Percentiles rank a stretch among this genome's conserved stretches.
Evolutionary conservation across 1,140 invertebrate genomes (phyloP).

Genomic region (Agrypnia vestita): DNA sequence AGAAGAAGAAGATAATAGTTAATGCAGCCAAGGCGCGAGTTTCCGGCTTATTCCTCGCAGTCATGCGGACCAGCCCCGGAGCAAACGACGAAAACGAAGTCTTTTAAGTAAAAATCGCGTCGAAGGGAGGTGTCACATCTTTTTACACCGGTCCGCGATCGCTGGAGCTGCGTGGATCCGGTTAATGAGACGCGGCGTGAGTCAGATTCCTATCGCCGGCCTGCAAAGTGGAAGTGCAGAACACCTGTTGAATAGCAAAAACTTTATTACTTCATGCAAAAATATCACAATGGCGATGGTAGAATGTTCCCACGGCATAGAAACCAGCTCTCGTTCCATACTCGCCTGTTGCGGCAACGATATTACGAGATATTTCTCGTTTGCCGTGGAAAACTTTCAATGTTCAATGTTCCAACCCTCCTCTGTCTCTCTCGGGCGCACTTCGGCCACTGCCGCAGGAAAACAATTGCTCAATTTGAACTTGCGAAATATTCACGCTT

Average conservation of each 20-base stretch:
- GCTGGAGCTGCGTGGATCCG: neutral
- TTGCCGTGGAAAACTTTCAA: constrained; percentile 26
- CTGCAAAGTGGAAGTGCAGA: constrained; percentile 44
- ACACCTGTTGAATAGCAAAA: constrained; percentile 48
- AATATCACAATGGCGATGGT: constrained; percentile 46
- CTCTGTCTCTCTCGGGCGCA: constrained; percentile 4
- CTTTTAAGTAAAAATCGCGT: neutral
- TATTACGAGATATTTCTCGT: constrained; percentile 35
- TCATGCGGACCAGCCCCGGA: neutral
- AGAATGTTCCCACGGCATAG: constrained; percentile 50
- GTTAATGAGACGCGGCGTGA: constrained; percentile 50
- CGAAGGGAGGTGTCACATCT: constrained; percentile 5
- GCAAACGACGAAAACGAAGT: neutral
- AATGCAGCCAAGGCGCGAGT: too few species aligned
- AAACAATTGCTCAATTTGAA: constrained; percentile 17
- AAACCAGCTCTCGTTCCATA: constrained; percentile 42
- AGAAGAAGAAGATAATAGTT: too few species aligned
- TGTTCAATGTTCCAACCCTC: constrained; percentile 27
- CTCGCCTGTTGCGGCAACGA: constrained; percentile 27
- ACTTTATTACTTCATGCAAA: constrained; percentile 48
- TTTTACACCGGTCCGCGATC: neutral
- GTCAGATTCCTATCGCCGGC: constrained; percentile 46
- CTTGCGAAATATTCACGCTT: constrained; percentile 6
- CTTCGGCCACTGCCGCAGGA: neutral
- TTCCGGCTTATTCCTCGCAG: too few species aligned